Evolutionary conservation across 2,888 invertebrate genomes (phyloP), one percentile per base, ranked within the genome.

Genomic region (Cyclophora albipunctata): DNA sequence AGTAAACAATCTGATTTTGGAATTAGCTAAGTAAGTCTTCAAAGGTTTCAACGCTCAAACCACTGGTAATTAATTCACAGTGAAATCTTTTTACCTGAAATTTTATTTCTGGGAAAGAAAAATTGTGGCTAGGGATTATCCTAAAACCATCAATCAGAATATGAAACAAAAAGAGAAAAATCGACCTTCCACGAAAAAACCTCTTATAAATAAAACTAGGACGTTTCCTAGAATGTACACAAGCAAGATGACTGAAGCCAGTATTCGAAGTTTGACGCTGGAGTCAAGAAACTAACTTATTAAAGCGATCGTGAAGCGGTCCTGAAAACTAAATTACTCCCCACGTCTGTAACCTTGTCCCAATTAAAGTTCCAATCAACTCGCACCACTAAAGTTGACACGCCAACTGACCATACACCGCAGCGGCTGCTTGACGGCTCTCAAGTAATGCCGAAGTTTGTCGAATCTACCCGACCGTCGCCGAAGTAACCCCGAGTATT

Each of bases 311-410:
- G 57, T 58, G 58, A 57, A 62, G 53, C 59, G 58, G 54, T 60
- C 55, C 57, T 64, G 65, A 60, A 65, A 76, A 71, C 66, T 62
- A 67, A 75, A 69, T 72, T 63, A 60, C 70, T 67, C 62, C 20
- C 59, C 61, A 67, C 66, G 57, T 63, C 63, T 60, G 67, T 81
- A 85, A 86, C 86, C 87, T 85, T 85, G 86, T 76, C 82, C 84
- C 70, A 84, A 84, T 84, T 86, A 84, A 84, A 85, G 73, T 84
- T 78, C 70, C 77, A 79, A 85, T 83, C 79, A 81, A 83, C 78
- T 80, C 71, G 69, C 74, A 69, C 71, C 64, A 73, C 68, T 67
- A 67, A 80, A 84, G 82, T 83, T 83, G 81, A 82, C 80, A 79
- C 74, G 76, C 70, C 74, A 72, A 81, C 77, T 82, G 84, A 81